Base-by-base conservation (phyloP, 2,888 invertebrate genomes). In the Metopia argyrocephala region DNA sequence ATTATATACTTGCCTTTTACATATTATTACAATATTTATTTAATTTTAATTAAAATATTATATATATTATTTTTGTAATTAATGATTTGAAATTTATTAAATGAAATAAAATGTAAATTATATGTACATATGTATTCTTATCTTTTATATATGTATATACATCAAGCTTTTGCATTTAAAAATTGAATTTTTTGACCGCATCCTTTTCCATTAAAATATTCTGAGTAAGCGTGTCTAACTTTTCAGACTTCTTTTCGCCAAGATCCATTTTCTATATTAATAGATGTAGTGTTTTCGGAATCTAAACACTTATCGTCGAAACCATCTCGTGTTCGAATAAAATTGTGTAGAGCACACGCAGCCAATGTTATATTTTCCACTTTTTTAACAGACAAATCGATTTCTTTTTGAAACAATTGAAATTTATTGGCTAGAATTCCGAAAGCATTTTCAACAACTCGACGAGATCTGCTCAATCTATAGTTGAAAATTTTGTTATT, bases 401-500 rank as follows among this genome's bases (percentile, higher is more conserved):
- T 57, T 57, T 57, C 28, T 2, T 6, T 28, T 57, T 57, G 57
- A n/a, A 57, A 57, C 18, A 57, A n/a, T 28, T 57, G 31, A 9
- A 31, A 57, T 28, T 57, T 57, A 9, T 31, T 46, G 7, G 46
- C 46, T 1, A 46, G 15, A 46, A 5, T 46, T 25, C 9, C 25
- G 15, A 54, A 54, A 5, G 54, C 54, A 25, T 54, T 54, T 54
- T 54, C 57, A 57, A 57, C 57, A 18, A 57, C 28, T 57, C 28
- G 57, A 6, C 57, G 18, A 28, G 57, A 15, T 18, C 20, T n/a
- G 6, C 20, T 57, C 9, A 57, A 57, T 31, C 57, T n/a, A 18
- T 57, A 28, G 20, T 57, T 57, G 18, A 57, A 57, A 57, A 57
- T 28, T 31, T 57, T 57, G 57, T 57, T 57, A 7, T n/a, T 6